Evolutionary conservation across 2,113 vertebrate genomes (phyloP).

Genomic region (Oenanthe oenanthe): DNA sequence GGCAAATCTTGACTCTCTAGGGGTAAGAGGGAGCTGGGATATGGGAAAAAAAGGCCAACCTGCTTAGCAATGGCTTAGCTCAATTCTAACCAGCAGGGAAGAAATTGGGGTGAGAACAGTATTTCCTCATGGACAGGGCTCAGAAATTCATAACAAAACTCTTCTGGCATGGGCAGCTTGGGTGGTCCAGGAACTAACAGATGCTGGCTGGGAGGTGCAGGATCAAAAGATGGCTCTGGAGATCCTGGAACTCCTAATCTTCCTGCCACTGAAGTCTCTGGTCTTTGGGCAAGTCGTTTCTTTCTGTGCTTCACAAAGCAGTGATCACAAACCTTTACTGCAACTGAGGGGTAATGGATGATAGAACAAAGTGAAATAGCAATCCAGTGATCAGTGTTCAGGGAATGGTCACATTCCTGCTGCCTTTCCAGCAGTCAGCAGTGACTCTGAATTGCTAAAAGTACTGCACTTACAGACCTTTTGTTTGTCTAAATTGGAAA

Average conservation of each 20-base stretch:
- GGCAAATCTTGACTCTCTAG: not conserved
- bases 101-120: not conserved
- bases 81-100: not conserved
- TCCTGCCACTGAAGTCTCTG: not conserved
- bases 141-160: not conserved
- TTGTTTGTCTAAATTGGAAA: not conserved
- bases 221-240: not conserved
- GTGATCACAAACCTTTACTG: not conserved
- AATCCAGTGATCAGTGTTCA: not conserved
- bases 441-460: not conserved
- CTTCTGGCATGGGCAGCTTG: not conserved
- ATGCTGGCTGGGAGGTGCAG: not conserved
- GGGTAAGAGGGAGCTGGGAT: not conserved
- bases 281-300: not conserved
- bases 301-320: not conserved
- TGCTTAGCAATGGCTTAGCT: not conserved
- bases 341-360: not conserved
- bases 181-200: not conserved
- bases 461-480: not conserved
- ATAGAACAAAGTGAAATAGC: not conserved
- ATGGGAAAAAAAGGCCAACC: not conserved
- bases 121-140: not conserved
- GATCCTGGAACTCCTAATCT: not conserved
- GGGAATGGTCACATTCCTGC: not conserved
- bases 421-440: not conserved